These are phyloP conservation scores for Tokudaia tokunoshimensis DNA, from an alignment of 2,797 vertebrate species.

Conservation along the genomic window DNA sequence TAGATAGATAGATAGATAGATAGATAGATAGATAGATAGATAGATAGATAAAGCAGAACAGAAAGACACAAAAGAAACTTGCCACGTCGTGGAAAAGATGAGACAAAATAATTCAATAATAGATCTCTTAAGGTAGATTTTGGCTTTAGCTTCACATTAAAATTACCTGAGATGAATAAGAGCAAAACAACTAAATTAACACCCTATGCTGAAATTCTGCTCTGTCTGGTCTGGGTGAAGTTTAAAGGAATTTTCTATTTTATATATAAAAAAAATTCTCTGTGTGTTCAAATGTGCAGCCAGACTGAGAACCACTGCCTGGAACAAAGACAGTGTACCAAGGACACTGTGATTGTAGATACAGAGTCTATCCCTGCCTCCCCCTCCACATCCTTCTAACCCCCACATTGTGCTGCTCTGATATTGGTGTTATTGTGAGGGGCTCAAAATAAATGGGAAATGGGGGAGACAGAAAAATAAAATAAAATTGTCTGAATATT, in stretches of 20 bases:
- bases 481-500: conserved; percentile 32
- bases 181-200: background rate
- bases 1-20: too few relatives aligned
- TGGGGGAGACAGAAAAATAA: conserved; percentile 8
- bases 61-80: conserved; percentile 16
- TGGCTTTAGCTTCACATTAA: conserved; percentile 26
- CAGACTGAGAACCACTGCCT: background rate
- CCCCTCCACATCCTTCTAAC: background rate
- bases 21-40: too few relatives aligned
- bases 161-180: conserved; percentile 2
- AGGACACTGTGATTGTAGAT: conserved; percentile 26
- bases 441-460: conserved; percentile 44
- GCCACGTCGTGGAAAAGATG: background rate
- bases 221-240: background rate
- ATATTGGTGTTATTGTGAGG: conserved; percentile 12
- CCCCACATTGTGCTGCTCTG: background rate
- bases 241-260: background rate
- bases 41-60: background rate
- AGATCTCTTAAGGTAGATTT: conserved; percentile 53
- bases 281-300: background rate
- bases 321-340: background rate
- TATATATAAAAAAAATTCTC: background rate
- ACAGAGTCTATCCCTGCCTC: background rate
- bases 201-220: background rate
- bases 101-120: conserved; percentile 18